A percentile compares a stretch with the other conserved stretches of the same genome.
These are phyloP conservation scores for Malachius bipustulatus DNA, from an alignment of 2,888 invertebrate species.

Conservation along the genomic window DNA sequence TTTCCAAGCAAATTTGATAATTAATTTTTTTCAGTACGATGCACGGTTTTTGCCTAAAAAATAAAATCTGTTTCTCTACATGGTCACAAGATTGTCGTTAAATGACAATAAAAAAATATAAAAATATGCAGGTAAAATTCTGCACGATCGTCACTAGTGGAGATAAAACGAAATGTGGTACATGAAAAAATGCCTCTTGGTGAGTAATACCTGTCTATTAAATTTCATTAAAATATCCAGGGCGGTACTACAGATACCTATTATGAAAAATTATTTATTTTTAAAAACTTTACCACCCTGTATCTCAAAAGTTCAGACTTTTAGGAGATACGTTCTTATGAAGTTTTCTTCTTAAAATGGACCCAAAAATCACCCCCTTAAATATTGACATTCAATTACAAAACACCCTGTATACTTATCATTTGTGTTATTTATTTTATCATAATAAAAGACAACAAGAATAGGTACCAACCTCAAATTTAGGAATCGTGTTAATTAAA, in stretches of 20 bases:
- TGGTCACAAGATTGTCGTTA: background rate
- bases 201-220: background rate
- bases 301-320: conserved; percentile 1
- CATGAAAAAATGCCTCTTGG: conserved; percentile 1
- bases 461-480: no score
- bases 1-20: conserved; percentile 5
- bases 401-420: conserved; percentile 3
- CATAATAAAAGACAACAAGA: no score
- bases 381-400: conserved; percentile 1
- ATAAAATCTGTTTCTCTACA: background rate
- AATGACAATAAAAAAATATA: background rate
- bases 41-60: background rate
- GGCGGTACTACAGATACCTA: conserved; percentile 3
- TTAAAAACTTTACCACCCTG: conserved; percentile 3
- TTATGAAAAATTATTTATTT: background rate
- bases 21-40: conserved; percentile 6
- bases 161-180: conserved; percentile 1
- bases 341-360: conserved; percentile 3
- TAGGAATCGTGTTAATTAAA: no score
- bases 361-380: background rate
- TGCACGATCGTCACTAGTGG: conserved; percentile 2
- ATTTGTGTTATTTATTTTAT: no score
- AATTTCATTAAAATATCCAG: conserved; percentile 1
- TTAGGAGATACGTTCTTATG: background rate
- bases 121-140: conserved; percentile 1